These are phyloP conservation scores for Bombus fervidus DNA, from an alignment of 1,140 invertebrate species.

Conservation along the genomic window DNA sequence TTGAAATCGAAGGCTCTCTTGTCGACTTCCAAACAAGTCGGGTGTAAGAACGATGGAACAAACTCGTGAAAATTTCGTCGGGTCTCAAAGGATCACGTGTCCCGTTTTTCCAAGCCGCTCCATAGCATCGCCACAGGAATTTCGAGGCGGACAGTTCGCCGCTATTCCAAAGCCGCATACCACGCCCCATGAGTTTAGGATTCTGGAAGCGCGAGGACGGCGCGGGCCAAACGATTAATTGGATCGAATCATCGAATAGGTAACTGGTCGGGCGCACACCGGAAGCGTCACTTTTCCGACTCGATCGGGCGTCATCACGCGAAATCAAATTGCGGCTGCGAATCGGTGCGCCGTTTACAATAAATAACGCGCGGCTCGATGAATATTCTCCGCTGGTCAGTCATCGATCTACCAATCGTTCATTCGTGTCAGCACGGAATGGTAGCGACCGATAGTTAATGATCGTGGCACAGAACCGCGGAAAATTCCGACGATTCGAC, in stretches of 20 bases:
- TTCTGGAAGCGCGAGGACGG: neutral
- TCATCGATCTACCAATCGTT: conserved; percentile 1
- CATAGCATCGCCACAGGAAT: neutral
- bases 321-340: conserved; percentile 34
- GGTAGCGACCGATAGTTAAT: conserved; percentile 14
- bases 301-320: conserved; percentile 23
- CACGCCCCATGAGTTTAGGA: neutral
- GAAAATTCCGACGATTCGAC: neutral
- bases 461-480: conserved; percentile 9
- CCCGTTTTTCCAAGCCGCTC: neutral
- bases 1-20: neutral
- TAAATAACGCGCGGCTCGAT: conserved; percentile 26
- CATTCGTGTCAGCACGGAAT: conserved; percentile 7
- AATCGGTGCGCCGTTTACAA: conserved; percentile 29
- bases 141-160: neutral
- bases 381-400: conserved; percentile 15
- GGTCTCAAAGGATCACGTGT: neutral
- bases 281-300: conserved; percentile 17
- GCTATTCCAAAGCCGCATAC: neutral
- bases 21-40: too few species aligned
- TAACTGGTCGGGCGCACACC: neutral
- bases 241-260: conserved; percentile 39
- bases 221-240: conserved; percentile 21
- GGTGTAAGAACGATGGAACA: too few species aligned
- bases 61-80: neutral